Conservation (phyloP, 2,113 vertebrate species). For the Scortum barcoo region DNA sequence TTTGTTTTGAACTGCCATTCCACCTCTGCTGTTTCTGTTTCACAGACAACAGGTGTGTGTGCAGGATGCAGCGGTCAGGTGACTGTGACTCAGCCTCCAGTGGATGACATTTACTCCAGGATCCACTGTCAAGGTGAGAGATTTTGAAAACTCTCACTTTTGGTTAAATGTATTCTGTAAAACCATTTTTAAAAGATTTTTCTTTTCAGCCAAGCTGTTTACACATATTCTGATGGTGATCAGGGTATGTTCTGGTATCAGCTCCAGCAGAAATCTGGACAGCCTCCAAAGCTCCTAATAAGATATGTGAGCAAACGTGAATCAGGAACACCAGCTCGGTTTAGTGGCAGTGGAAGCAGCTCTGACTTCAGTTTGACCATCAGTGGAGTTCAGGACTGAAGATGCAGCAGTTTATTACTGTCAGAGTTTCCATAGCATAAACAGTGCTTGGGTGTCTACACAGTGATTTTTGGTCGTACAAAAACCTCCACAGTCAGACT, state of each 20-base stretch:
- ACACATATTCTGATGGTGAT: rapidly evolving
- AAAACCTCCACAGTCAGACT: conserved; percentile 62
- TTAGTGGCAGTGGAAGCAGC: conserved; percentile 62
- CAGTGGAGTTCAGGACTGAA: conserved; percentile 21
- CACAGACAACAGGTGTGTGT: conserved; percentile 25
- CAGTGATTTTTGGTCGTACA: conserved; percentile 68
- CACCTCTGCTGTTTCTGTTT: conserved; percentile 4
- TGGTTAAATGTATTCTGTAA: conserved; percentile 30
- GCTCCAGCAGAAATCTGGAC: conserved; percentile 66
- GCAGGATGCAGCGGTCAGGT: conserved; percentile 65
- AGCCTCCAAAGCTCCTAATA: conserved; percentile 57
- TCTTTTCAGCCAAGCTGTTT: conserved; percentile 12
- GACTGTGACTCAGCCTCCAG: conserved; percentile 67
- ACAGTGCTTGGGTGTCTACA: not conserved
- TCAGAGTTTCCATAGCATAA: not conserved
- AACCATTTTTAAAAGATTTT: not conserved
- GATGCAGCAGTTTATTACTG: conserved; percentile 63
- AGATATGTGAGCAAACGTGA: rapidly evolving
- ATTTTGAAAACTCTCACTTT: conserved; percentile 18
- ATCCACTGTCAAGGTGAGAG: conserved; percentile 43
- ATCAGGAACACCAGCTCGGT: conserved; percentile 41
- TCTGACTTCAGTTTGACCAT: conserved; percentile 29
- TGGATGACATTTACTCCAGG: conserved; percentile 36
- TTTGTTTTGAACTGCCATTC: too few relatives aligned
- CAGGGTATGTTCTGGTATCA: conserved; percentile 51